Conservation (phyloP, 2,797 vertebrate genomes). For the Lepilemur ruficaudatus region DNA sequence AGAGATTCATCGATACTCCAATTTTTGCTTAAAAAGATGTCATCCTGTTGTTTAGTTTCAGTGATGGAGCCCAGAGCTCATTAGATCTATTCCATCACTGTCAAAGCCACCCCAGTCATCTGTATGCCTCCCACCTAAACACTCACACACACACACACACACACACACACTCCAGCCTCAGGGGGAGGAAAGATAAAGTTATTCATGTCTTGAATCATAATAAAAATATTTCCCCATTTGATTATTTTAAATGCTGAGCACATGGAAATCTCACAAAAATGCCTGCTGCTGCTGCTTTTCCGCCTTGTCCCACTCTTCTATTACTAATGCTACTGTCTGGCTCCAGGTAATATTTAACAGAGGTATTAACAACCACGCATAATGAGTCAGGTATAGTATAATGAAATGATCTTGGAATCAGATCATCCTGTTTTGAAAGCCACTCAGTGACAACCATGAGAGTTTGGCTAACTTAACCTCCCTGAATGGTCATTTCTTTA, state of each 20-base stretch:
- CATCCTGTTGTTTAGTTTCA: background rate
- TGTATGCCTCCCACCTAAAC: rapidly evolving
- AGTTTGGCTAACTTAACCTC: background rate
- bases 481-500: background rate
- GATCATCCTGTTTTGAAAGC: background rate
- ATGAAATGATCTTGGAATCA: background rate
- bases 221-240: background rate
- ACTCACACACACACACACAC: background rate
- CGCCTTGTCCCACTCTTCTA: background rate
- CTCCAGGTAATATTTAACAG: background rate
- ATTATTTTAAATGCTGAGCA: background rate
- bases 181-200: background rate
- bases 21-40: background rate
- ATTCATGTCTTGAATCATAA: background rate
- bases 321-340: background rate
- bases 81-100: background rate
- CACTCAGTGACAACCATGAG: background rate
- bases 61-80: background rate
- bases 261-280: background rate
- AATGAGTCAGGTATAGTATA: background rate
- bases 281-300: background rate
- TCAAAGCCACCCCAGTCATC: background rate
- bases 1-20: background rate
- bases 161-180: background rate
- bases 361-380: background rate